phyloP scores from a whole-genome alignment of 2,797 vertebrate species.

The Psittacula derbiana region DNA sequence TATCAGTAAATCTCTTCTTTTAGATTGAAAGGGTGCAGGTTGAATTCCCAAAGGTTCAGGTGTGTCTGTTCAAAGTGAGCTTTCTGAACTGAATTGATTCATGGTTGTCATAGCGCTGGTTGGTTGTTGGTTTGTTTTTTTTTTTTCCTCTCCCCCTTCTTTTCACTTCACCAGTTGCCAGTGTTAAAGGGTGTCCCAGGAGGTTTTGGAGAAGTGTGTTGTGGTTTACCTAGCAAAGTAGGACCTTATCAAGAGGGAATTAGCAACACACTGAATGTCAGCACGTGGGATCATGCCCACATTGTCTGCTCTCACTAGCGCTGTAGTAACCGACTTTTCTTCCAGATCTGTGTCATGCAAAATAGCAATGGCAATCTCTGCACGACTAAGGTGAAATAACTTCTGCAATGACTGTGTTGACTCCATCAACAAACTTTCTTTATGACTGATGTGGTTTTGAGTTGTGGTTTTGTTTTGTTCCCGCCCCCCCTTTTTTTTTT shows the following conservation, averaged over 20 bases:
- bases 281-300: accelerated
- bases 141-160: background rate
- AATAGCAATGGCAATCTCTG: background rate
- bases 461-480: background rate
- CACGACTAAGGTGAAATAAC: background rate
- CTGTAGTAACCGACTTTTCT: background rate
- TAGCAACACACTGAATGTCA: background rate
- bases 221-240: background rate
- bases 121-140: background rate
- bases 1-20: background rate
- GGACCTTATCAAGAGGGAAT: background rate
- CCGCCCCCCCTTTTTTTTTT: background rate
- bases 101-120: background rate
- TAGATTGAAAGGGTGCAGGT: background rate
- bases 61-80: background rate
- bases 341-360: background rate
- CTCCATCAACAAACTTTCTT: background rate
- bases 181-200: background rate
- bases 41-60: background rate
- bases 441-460: background rate
- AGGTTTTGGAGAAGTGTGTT: background rate
- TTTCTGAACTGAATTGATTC: background rate
- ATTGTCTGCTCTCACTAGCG: accelerated
- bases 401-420: background rate
- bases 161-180: background rate